These are phyloP conservation scores for Agraylea sexmaculata DNA, from an alignment of 1,140 invertebrate species.

Conservation along the genomic window DNA sequence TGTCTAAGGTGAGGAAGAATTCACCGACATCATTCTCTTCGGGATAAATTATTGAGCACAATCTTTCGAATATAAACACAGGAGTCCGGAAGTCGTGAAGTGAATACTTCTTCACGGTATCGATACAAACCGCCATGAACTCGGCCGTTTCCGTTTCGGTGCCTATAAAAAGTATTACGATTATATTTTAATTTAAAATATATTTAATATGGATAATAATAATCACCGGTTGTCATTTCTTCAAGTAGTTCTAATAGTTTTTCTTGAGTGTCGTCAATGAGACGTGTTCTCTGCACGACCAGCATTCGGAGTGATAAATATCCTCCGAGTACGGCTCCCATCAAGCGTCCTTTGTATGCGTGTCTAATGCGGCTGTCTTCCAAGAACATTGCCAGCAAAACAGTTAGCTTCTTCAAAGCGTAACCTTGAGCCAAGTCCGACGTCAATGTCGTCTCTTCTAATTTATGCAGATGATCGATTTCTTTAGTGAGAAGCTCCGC, in stretches of 20 bases:
- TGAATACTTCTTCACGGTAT: conserved; percentile 89
- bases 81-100: conserved; percentile 88
- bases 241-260: conserved; percentile 88
- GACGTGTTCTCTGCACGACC: conserved; percentile 85
- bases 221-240: conserved; percentile 82
- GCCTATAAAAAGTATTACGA: conserved; percentile 42
- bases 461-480: conserved; percentile 71
- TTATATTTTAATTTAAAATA: conserved; percentile 5
- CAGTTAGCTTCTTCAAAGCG: conserved; percentile 75
- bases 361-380: conserved; percentile 73
- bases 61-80: conserved; percentile 92
- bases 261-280: conserved; percentile 95
- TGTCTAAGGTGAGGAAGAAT: conserved; percentile 93
- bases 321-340: conserved; percentile 83
- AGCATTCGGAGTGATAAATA: conserved; percentile 83
- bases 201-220: conserved; percentile 1
- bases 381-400: conserved; percentile 73
- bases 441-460: conserved; percentile 84
- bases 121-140: conserved; percentile 94
- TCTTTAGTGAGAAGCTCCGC: conserved; percentile 78
- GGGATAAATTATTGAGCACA: conserved; percentile 95
- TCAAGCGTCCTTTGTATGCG: conserved; percentile 79
- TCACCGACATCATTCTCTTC: conserved; percentile 95
- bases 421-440: conserved; percentile 90
- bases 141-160: conserved; percentile 93